phyloP scores from a whole-genome alignment of 2,113 vertebrate genomes.

The Stigmatopora argus region DNA sequence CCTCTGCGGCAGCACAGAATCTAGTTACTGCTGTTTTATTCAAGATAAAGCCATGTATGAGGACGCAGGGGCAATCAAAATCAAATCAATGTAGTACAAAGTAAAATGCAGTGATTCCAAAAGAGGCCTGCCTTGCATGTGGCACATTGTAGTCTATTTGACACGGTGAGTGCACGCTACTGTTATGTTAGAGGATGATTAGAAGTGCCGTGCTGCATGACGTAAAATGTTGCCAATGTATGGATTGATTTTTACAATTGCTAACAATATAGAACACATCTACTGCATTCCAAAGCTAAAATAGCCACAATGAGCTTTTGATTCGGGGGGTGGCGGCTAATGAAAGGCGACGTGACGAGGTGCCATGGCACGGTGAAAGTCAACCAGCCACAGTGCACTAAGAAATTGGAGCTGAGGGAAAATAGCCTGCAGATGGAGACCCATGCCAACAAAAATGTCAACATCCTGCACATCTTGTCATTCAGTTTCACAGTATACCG shows the following conservation, averaged over 20 bases:
- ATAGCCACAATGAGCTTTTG: conserved; percentile 50
- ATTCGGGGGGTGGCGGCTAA: conserved; percentile 3
- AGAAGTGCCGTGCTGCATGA: neutral
- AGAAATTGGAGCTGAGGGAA: conserved; percentile 34
- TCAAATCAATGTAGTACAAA: conserved; percentile 28
- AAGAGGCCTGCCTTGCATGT: conserved; percentile 18
- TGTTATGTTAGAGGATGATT: neutral
- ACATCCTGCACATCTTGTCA: conserved; percentile 43
- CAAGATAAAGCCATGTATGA: conserved; percentile 18
- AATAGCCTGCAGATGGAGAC: conserved; percentile 40
- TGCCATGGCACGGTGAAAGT: conserved; percentile 14
- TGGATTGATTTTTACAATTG: neutral
- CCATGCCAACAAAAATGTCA: conserved; percentile 44
- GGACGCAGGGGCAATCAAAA: conserved; percentile 21
- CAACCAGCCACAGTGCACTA: conserved; percentile 26
- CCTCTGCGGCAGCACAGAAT: conserved; percentile 41
- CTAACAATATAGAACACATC: conserved; percentile 44
- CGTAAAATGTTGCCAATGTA: neutral
- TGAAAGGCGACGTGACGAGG: conserved; percentile 21
- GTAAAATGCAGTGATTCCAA: conserved; percentile 19
- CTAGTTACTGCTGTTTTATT: conserved; percentile 45
- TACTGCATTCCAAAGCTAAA: conserved; percentile 56
- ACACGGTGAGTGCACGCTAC: neutral
- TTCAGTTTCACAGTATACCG: conserved; percentile 41
- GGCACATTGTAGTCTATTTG: conserved; percentile 20